These are phyloP conservation scores for Onychorhynchus coronatus DNA, from an alignment of 2,113 vertebrate species.

Conservation along the genomic window DNA sequence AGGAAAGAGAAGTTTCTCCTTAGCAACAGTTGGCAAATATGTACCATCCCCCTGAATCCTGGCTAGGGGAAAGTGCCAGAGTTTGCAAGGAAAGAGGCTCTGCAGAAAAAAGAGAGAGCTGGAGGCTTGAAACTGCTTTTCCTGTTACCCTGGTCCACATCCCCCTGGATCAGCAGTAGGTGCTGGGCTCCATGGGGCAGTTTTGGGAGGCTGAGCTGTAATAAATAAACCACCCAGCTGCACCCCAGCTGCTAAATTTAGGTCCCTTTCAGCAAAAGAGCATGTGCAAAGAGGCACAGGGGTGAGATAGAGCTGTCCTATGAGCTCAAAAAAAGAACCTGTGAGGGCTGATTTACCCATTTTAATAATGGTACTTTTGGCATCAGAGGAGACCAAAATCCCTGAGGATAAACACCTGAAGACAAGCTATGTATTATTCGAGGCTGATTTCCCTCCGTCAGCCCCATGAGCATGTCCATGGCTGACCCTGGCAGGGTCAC, in stretches of 20 bases:
- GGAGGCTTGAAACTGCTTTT: neutral
- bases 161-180: neutral
- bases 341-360: neutral
- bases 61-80: neutral
- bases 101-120: neutral
- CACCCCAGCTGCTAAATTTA: constrained; percentile 16
- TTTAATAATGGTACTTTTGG: neutral
- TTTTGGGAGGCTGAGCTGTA: neutral
- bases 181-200: neutral
- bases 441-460: neutral
- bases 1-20: neutral
- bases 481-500: neutral
- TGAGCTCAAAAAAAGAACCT: neutral
- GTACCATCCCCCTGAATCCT: neutral
- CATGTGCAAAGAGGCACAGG: neutral
- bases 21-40: neutral
- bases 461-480: neutral
- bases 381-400: neutral
- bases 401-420: neutral
- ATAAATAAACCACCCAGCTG: neutral
- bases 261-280: neutral
- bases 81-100: neutral
- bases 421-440: accelerated
- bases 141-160: neutral
- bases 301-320: neutral